A percentile compares a stretch with the other conserved stretches of the same genome.
Evolutionary conservation across 64 coral and sea anemone species (phyloP).

Genomic region (Stichodactyla helianthus): DNA sequence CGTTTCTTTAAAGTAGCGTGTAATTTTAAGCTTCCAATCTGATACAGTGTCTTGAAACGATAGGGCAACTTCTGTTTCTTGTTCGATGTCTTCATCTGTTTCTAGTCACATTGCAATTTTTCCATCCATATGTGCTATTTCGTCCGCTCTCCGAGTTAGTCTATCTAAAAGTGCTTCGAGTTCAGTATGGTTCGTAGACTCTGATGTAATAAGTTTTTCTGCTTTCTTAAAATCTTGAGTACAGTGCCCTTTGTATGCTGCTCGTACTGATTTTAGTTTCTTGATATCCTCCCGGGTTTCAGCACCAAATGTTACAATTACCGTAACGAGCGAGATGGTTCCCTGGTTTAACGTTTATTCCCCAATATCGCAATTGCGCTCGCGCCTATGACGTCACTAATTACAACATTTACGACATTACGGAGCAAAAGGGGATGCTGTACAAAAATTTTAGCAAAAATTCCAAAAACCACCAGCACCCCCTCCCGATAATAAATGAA

Average conservation of each 20-base stretch:
- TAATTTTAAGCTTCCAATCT: constrained; percentile 38
- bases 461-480: too few relatives aligned
- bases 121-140: constrained; percentile 35
- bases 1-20: background rate
- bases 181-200: background rate
- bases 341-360: too few relatives aligned
- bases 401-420: too few relatives aligned
- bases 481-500: too few relatives aligned
- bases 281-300: too few relatives aligned
- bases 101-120: constrained; percentile 28
- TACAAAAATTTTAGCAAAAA: too few relatives aligned
- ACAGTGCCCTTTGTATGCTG: background rate
- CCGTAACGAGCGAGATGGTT: too few relatives aligned
- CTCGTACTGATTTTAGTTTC: too few relatives aligned
- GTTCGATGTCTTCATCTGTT: constrained; percentile 10
- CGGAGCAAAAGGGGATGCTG: too few relatives aligned
- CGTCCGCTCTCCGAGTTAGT: constrained; percentile 21
- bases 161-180: constrained; percentile 27
- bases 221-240: background rate
- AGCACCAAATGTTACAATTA: too few relatives aligned
- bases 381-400: too few relatives aligned
- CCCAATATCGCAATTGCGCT: too few relatives aligned
- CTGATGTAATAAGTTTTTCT: background rate
- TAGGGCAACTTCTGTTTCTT: constrained; percentile 42
- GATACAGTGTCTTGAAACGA: constrained; percentile 52